phyloP scores from a whole-genome alignment of 1,140 invertebrate genomes.

The Brachionus rubens region DNA sequence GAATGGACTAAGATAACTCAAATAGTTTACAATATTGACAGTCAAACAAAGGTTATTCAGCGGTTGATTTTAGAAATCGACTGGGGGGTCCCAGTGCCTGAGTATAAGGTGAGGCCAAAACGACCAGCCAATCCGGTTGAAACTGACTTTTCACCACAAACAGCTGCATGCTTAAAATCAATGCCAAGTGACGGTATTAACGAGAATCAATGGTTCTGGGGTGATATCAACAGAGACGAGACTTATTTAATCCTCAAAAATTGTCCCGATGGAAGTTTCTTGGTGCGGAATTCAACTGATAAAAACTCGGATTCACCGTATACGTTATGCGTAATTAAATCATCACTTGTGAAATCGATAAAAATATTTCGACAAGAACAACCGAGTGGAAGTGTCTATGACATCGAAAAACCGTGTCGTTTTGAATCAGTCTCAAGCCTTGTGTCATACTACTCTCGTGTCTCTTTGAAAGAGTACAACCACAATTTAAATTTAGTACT shows the following conservation, averaged over 20 bases:
- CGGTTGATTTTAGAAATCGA: constrained; percentile 32
- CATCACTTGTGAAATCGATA: constrained; percentile 15
- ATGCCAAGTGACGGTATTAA: not conserved
- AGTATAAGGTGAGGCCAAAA: constrained; percentile 28
- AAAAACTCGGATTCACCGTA: not conserved
- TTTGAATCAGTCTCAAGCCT: constrained; percentile 13
- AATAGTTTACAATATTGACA: constrained; percentile 40
- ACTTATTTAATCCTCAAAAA: constrained; percentile 35
- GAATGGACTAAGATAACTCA: not conserved
- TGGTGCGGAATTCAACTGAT: constrained; percentile 26
- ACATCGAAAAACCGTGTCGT: constrained; percentile 40
- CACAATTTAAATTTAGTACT: constrained; percentile 40
- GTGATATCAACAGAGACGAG: not conserved
- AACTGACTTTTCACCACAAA: not conserved
- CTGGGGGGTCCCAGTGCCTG: constrained; percentile 14
- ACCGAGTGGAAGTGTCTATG: not conserved
- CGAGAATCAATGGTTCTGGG: constrained; percentile 41
- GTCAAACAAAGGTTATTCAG: constrained; percentile 19
- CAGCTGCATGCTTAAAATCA: not conserved
- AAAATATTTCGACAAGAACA: constrained; percentile 25
- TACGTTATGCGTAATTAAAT: constrained; percentile 34
- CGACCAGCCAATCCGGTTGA: not conserved
- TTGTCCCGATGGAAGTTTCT: constrained; percentile 40
- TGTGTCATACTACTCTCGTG: constrained; percentile 30
- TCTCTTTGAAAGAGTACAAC: constrained; percentile 38